These are phyloP conservation scores for Furnarius figulus DNA, from an alignment of 2,113 vertebrate genomes.

Conservation along the genomic window DNA sequence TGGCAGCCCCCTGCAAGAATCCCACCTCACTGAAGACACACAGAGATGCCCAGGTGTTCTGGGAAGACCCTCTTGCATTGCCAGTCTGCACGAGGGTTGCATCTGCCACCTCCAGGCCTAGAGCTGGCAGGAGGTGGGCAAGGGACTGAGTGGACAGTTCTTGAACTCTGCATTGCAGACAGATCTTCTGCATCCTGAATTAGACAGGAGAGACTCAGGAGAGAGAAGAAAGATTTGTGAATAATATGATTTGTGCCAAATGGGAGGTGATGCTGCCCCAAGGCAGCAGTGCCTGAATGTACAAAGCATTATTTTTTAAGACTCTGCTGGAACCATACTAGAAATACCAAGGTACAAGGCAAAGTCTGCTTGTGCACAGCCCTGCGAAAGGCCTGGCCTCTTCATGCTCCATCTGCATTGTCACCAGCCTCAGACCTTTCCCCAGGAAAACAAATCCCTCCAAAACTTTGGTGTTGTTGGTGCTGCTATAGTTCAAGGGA, in stretches of 20 bases:
- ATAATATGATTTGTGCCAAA: conserved; percentile 64
- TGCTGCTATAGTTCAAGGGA: conserved; percentile 64
- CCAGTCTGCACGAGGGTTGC: neutral
- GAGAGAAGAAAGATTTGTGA: conserved; percentile 48
- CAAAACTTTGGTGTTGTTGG: conserved; percentile 17
- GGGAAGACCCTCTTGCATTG: conserved; percentile 13
- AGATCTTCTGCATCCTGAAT: conserved; percentile 36
- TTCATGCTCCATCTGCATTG: neutral
- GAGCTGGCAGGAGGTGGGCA: conserved; percentile 7
- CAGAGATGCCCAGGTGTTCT: conserved; percentile 26
- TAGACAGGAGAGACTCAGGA: conserved; percentile 37
- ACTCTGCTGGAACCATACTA: conserved; percentile 36
- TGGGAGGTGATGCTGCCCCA: conserved; percentile 37
- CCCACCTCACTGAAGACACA: conserved; percentile 39
- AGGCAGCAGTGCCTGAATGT: conserved; percentile 68
- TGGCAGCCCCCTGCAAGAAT: conserved; percentile 27
- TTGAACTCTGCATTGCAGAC: conserved; percentile 21
- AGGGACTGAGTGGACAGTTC: conserved; percentile 13
- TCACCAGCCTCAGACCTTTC: neutral
- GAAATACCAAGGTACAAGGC: conserved; percentile 50
- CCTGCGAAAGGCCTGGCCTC: neutral
- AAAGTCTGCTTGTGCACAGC: conserved; percentile 40
- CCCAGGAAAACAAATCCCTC: conserved; percentile 54
- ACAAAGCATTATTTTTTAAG: conserved; percentile 69
- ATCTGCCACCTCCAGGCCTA: conserved; percentile 8